These are phyloP conservation scores for Plectrocnemia conspersa DNA, from an alignment of 1,140 invertebrate genomes.

Conservation along the genomic window DNA sequence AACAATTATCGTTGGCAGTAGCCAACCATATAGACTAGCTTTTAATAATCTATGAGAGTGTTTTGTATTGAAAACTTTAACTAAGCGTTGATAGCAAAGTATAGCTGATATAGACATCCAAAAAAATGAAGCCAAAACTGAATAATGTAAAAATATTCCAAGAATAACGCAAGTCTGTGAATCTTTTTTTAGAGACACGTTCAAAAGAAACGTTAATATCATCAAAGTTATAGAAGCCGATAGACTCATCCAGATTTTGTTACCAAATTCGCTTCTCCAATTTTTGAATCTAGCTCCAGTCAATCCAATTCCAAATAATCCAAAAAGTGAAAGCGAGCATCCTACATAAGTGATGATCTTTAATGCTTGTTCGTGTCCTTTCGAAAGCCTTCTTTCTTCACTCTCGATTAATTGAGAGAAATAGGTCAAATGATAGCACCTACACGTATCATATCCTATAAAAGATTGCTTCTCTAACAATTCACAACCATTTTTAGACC, in stretches of 20 bases:
- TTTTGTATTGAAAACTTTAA: slow-evolving; percentile 44
- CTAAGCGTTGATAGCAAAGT: slow-evolving; percentile 46
- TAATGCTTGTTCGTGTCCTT: slow-evolving; percentile 39
- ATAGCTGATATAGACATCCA: slow-evolving; percentile 51
- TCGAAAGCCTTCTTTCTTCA: slow-evolving; percentile 36
- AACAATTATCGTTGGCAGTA: slow-evolving; percentile 42
- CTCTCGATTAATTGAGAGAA: slow-evolving; percentile 47
- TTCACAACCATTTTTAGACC: slow-evolving; percentile 45
- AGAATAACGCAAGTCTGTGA: slow-evolving; percentile 42
- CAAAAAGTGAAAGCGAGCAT: slow-evolving; percentile 45
- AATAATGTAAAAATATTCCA: slow-evolving; percentile 46
- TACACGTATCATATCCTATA: slow-evolving; percentile 44
- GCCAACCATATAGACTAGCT: slow-evolving; percentile 46
- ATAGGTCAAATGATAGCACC: slow-evolving; percentile 48
- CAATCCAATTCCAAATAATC: slow-evolving; percentile 40
- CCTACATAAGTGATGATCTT: slow-evolving; percentile 44
- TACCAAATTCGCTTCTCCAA: slow-evolving; percentile 48
- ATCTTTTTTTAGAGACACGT: slow-evolving; percentile 38
- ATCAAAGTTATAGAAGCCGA: slow-evolving; percentile 43
- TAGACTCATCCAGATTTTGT: slow-evolving; percentile 49
- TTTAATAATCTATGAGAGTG: slow-evolving; percentile 45
- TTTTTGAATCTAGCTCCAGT: slow-evolving; percentile 44
- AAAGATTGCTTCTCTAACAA: neutral
- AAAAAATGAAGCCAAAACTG: slow-evolving; percentile 45
- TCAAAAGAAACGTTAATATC: slow-evolving; percentile 40